These are phyloP conservation scores for Elymnias hypermnestra DNA, from an alignment of 1,140 invertebrate species.

Conservation along the genomic window DNA sequence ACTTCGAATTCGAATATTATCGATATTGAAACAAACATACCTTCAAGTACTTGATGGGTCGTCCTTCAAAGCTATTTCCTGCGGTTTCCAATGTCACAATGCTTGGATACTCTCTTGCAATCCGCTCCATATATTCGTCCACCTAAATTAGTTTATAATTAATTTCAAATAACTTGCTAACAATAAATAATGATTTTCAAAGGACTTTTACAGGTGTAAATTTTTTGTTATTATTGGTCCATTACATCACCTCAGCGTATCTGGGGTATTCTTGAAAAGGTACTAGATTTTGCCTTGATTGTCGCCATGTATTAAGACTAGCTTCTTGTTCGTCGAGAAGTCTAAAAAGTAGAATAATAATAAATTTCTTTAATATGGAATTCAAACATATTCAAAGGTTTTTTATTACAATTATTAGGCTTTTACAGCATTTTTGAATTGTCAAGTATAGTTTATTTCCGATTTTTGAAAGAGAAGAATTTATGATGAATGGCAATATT, in stretches of 20 bases:
- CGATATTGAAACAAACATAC: too few relatives aligned
- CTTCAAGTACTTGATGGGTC: slow-evolving; percentile 33
- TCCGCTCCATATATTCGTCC: slow-evolving; percentile 26
- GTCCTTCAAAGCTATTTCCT: slow-evolving; percentile 31
- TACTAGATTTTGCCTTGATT: slow-evolving; percentile 17
- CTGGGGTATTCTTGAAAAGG: slow-evolving; percentile 28
- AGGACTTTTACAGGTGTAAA: too few relatives aligned
- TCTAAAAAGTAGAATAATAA: slow-evolving; percentile 22
- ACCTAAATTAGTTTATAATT: slow-evolving; percentile 16
- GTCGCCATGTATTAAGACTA: slow-evolving; percentile 18
- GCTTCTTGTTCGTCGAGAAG: slow-evolving; percentile 24
- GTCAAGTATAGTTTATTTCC: too few relatives aligned
- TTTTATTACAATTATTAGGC: too few relatives aligned
- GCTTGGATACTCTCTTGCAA: slow-evolving; percentile 28
- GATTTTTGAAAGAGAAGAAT: too few relatives aligned
- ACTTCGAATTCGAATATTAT: too few relatives aligned
- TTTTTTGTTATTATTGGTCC: too few relatives aligned
- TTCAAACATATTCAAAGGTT: too few relatives aligned
- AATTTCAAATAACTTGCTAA: too few relatives aligned
- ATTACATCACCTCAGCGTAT: slow-evolving; percentile 24
- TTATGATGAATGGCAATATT: too few relatives aligned
- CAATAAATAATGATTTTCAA: not conserved
- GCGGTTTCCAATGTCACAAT: slow-evolving; percentile 30
- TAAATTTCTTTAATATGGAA: too few relatives aligned
- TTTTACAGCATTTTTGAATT: too few relatives aligned